phyloP scores from a whole-genome alignment of 2,888 invertebrate species.

The Argyresthia albistria region DNA sequence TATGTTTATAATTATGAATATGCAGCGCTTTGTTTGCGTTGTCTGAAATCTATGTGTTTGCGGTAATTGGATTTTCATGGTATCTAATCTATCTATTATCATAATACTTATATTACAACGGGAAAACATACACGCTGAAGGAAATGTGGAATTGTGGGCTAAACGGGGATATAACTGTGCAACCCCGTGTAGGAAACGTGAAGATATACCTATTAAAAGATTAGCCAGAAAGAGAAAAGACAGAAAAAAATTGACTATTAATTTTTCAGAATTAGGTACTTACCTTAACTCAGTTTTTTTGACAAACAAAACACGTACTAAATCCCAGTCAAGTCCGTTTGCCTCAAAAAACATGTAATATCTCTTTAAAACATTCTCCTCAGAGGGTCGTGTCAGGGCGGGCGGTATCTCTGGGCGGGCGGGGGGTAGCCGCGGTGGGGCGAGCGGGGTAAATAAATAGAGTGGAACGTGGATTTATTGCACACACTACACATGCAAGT shows the following conservation, averaged over 20 bases:
- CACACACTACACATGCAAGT: conserved; percentile 22
- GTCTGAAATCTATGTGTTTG: too few species aligned
- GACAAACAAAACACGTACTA: background rate
- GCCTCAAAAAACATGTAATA: background rate
- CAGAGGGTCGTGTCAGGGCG: conserved; percentile 13
- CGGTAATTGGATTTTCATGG: too few species aligned
- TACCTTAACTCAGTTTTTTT: background rate
- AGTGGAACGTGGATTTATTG: conserved; percentile 58
- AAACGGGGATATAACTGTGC: too few species aligned
- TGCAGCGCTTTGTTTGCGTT: background rate
- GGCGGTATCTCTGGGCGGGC: conserved; percentile 6
- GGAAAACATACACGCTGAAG: too few species aligned
- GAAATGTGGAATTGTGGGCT: too few species aligned
- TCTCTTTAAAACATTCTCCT: background rate
- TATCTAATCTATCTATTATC: too few species aligned
- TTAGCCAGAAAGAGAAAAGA: background rate
- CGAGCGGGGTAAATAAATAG: conserved; percentile 54
- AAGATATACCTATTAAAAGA: too few species aligned
- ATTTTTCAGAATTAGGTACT: background rate
- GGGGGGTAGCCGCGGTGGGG: conserved; percentile 12
- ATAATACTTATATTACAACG: too few species aligned
- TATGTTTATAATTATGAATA: background rate
- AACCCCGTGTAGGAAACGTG: too few species aligned
- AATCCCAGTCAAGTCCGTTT: background rate
- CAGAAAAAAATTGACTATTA: background rate